Evolutionary conservation across 2,888 invertebrate genomes (phyloP).

Genomic region (Coleophora flavipennella): DNA sequence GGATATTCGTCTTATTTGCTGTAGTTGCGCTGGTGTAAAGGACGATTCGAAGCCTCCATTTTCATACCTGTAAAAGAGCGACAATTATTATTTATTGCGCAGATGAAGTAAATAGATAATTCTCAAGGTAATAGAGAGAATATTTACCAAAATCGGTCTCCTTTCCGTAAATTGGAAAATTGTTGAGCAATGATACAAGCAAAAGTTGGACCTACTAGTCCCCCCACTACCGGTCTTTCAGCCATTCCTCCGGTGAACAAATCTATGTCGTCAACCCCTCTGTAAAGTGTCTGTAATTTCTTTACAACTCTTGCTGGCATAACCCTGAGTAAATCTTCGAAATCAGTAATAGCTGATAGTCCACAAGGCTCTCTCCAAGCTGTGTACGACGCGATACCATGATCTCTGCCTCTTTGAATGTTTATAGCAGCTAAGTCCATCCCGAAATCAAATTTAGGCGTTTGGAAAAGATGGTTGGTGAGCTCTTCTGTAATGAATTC

Average conservation of each 20-base stretch:
- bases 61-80: conserved; percentile 77
- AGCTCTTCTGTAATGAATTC: conserved; percentile 86
- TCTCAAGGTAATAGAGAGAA: neutral
- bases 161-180: conserved; percentile 83
- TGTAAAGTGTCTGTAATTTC: conserved; percentile 75
- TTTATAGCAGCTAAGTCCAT: conserved; percentile 92
- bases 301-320: conserved; percentile 76
- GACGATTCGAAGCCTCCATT: conserved; percentile 81
- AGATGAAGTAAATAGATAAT: neutral
- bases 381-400: conserved; percentile 86
- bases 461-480: conserved; percentile 88
- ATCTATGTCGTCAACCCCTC: conserved; percentile 86
- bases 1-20: conserved; percentile 79
- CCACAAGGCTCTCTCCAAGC: conserved; percentile 87
- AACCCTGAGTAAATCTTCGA: conserved; percentile 79
- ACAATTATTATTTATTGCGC: no score
- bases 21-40: conserved; percentile 83
- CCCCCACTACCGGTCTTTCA: conserved; percentile 84
- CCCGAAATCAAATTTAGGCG: conserved; percentile 78
- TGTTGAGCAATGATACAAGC: conserved; percentile 92
- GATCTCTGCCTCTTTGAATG: conserved; percentile 88
- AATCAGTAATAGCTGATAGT: conserved; percentile 75
- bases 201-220: conserved; percentile 88
- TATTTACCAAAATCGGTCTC: conserved; percentile 82
- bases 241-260: conserved; percentile 87